These are phyloP conservation scores for Gouania willdenowi DNA, from an alignment of 2,797 vertebrate species.

Conservation along the genomic window DNA sequence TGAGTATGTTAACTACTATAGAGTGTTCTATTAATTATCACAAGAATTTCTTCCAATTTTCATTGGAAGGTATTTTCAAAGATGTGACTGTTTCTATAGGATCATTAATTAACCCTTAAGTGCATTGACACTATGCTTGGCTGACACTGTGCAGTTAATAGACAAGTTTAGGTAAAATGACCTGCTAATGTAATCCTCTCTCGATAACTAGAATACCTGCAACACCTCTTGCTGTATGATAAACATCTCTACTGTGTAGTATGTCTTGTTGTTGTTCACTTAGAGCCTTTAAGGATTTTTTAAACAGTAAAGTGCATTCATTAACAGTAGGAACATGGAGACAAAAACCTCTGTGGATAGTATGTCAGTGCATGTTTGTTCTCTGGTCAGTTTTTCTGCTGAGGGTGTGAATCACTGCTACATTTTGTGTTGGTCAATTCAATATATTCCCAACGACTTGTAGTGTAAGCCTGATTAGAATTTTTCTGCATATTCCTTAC, in stretches of 20 bases:
- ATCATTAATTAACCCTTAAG: constrained; percentile 78
- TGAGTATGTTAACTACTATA: constrained; percentile 74
- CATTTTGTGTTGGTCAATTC: constrained; percentile 72
- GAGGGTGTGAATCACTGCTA: constrained; percentile 72
- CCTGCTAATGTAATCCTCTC: constrained; percentile 75
- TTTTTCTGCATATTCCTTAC: constrained; percentile 58
- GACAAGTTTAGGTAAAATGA: constrained; percentile 76
- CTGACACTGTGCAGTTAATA: constrained; percentile 79
- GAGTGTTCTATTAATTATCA: constrained; percentile 66
- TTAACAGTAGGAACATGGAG: constrained; percentile 73
- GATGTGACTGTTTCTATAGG: constrained; percentile 76
- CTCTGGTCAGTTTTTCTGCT: constrained; percentile 73
- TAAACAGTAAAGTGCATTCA: constrained; percentile 78
- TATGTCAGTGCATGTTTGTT: constrained; percentile 82
- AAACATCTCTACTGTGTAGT: constrained; percentile 80
- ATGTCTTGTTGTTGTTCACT: constrained; percentile 80
- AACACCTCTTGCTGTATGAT: constrained; percentile 77
- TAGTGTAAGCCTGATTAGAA: constrained; percentile 67
- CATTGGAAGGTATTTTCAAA: constrained; percentile 70
- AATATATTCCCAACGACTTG: constrained; percentile 69
- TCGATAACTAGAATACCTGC: constrained; percentile 68
- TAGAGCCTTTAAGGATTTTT: constrained; percentile 77
- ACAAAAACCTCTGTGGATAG: constrained; percentile 74
- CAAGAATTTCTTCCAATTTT: constrained; percentile 69
- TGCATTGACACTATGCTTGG: constrained; percentile 79